A percentile compares a stretch with the other conserved stretches of the same genome.
Evolutionary conservation across 2,113 vertebrate species (phyloP).

Genomic region (Bubalus kerabau): DNA sequence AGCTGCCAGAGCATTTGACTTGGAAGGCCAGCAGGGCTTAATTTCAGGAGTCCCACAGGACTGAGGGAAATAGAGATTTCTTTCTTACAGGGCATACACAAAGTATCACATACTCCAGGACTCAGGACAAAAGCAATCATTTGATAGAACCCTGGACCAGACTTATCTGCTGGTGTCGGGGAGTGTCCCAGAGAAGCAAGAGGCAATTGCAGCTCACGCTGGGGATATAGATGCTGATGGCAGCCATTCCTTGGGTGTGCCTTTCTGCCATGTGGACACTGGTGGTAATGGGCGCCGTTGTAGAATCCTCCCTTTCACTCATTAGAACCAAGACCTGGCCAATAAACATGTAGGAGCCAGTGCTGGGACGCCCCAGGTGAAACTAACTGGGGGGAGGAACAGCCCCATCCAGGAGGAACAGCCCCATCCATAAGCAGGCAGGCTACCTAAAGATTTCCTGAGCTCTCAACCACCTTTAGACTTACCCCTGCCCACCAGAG

Average conservation of each 20-base stretch:
- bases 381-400: not conserved
- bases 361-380: not conserved
- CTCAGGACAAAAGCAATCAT: not conserved
- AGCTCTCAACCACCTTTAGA: not conserved
- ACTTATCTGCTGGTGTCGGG: not conserved
- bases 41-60: not conserved
- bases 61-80: not conserved
- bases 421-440: not conserved
- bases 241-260: not conserved
- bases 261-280: not conserved
- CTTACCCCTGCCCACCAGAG: not conserved
- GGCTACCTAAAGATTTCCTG: not conserved
- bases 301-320: not conserved
- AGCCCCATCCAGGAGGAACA: not conserved
- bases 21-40: not conserved
- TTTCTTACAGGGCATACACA: not conserved
- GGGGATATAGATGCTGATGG: not conserved
- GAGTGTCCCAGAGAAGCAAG: not conserved
- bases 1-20: not conserved
- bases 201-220: not conserved
- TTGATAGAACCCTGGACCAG: not conserved
- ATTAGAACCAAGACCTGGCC: not conserved
- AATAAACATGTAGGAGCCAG: not conserved
- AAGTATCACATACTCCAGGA: not conserved
- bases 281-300: rapidly evolving